phyloP scores from a whole-genome alignment of 2,113 vertebrate species.

The Callipepla squamata region DNA sequence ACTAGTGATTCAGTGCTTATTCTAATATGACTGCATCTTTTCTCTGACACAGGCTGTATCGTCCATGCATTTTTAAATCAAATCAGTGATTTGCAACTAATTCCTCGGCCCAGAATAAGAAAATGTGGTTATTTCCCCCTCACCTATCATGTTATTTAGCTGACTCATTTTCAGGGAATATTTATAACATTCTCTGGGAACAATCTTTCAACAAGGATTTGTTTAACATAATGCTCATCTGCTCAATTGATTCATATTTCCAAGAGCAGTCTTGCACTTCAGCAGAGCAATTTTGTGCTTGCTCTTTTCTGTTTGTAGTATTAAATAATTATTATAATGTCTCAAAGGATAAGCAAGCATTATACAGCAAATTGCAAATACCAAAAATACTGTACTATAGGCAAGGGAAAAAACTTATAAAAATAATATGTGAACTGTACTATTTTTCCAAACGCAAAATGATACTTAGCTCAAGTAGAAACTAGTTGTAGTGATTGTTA shows the following conservation, averaged over 20 bases:
- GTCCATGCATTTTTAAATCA: not conserved
- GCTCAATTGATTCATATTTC: not conserved
- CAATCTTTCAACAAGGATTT: not conserved
- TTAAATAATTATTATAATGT: constrained; percentile 12
- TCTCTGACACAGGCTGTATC: not conserved
- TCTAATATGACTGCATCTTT: not conserved
- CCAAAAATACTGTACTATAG: not conserved
- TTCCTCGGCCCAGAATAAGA: not conserved
- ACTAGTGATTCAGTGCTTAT: not conserved
- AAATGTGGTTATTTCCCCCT: not conserved
- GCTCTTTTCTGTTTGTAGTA: not conserved
- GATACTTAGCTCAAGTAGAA: not conserved
- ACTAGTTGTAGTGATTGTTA: not conserved
- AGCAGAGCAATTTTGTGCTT: not conserved
- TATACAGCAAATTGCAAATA: not conserved
- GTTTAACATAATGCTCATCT: not conserved
- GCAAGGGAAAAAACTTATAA: constrained; percentile 15
- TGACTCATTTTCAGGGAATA: not conserved
- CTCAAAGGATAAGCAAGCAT: not conserved
- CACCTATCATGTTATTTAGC: not conserved
- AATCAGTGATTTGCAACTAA: not conserved
- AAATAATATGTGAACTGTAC: not conserved
- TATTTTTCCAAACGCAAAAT: not conserved
- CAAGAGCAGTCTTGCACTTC: not conserved
- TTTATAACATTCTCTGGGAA: not conserved